Evolutionary conservation across 2,888 invertebrate species (phyloP), one percentile per base, ranked within the genome.

Genomic region (Drosophila trichaetosa): DNA sequence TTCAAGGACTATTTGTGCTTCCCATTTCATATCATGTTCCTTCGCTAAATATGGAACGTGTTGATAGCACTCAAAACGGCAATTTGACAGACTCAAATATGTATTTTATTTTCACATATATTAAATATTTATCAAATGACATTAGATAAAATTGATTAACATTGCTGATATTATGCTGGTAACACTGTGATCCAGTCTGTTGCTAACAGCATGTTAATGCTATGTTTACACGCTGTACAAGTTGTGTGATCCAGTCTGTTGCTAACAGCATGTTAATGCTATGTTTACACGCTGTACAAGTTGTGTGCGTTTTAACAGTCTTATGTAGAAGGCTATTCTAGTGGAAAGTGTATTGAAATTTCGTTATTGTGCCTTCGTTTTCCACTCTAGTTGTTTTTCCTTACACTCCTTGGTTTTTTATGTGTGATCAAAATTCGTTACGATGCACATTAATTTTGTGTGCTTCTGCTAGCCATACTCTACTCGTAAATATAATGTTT

Each of bases 401-500:
- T 31, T 13, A 34, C 38, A 33, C 11, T 24, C 34, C 40, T 24
- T 34, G 16, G 6, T 21, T 27, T 42, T 48, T 52, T 21, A n/a
- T 48, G 21, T 36, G 56, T 51, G 76, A 75, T 75, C 46, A 70
- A 48, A 58, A 33, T 48, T 46, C 60, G 16, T 58, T 62, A 48
- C 53, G 49, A 29, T 49, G 48, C 51, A 62, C 53, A 66, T 64
- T 57, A 10, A 58, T 59, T 60, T 57, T 62, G 11, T 36, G 33
- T 60, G 33, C 52, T 63, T 63, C 49, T 52, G 51, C 48, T 13
- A 49, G 10, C 24, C 27, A 46, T 54, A 48, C 61, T 24, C 29
- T 46, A 33, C 40, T 52, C 54, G 58, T 48, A 42, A 18, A 53
- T 53, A 40, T 21, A 57, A 38, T 56, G 34, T 67, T 77, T 86